Percentiles rank a stretch among this genome's conserved stretches.
These are phyloP conservation scores for Marisa cornuarietis DNA, from an alignment of 1,140 invertebrate species.

Conservation along the genomic window DNA sequence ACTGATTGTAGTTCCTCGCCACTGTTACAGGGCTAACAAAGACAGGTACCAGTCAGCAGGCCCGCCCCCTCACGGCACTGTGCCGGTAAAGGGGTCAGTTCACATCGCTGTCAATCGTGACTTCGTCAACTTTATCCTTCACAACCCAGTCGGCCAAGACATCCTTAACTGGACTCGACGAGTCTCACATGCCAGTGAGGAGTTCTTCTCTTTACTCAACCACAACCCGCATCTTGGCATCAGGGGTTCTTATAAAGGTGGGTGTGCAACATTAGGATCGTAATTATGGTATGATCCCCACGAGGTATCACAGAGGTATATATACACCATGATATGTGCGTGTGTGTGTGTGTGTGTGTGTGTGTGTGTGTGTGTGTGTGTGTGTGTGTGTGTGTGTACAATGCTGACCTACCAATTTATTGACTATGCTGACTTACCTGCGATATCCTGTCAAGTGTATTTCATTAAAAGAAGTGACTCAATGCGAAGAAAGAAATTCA, in stretches of 20 bases:
- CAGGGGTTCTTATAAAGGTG: slow-evolving; percentile 37
- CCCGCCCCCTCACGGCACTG: slow-evolving; percentile 42
- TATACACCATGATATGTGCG: too few relatives aligned
- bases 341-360: too few relatives aligned
- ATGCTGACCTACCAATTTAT: too few relatives aligned
- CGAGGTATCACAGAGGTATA: too few relatives aligned
- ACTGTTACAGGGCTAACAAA: slow-evolving; percentile 38
- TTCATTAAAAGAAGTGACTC: too few relatives aligned
- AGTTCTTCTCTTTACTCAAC: slow-evolving; percentile 46
- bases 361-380: too few relatives aligned
- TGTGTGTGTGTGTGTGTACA: background rate
- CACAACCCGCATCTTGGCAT: slow-evolving; percentile 47
- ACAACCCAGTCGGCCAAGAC: slow-evolving; percentile 33
- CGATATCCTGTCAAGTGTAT: too few relatives aligned
- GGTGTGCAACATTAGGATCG: slow-evolving; percentile 23
- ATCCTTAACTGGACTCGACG: slow-evolving; percentile 48
- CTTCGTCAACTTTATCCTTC: slow-evolving; percentile 48
- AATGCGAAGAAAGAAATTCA: too few relatives aligned
- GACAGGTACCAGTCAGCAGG: slow-evolving; percentile 29
- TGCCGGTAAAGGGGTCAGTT: slow-evolving; percentile 51
- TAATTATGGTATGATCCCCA: background rate
- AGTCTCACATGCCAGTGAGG: slow-evolving; percentile 51
- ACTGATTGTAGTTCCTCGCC: too few relatives aligned
- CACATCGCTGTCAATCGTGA: slow-evolving; percentile 46
- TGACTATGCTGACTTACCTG: too few relatives aligned